A percentile compares a stretch with the other conserved stretches of the same genome.
Evolutionary conservation across 1,140 invertebrate genomes (phyloP).

Genomic region (Pentalonia nigronervosa): DNA sequence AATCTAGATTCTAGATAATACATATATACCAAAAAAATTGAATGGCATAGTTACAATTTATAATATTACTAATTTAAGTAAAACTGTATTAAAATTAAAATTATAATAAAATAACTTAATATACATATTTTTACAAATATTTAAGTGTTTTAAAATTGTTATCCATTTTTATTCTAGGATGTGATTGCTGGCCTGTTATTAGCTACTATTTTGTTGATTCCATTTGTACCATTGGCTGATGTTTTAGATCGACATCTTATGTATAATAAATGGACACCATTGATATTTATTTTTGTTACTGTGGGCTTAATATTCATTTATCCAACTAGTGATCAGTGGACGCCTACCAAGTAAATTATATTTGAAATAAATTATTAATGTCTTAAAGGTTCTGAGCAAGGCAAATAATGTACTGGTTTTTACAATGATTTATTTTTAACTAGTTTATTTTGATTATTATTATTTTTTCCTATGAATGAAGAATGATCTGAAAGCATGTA

Average conservation of each 20-base stretch:
- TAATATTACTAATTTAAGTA: background rate
- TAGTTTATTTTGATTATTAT: background rate
- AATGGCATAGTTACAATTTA: background rate
- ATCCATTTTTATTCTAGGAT: slow-evolving; percentile 72
- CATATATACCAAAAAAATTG: background rate
- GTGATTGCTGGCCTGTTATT: slow-evolving; percentile 77
- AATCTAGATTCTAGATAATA: background rate
- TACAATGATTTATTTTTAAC: background rate
- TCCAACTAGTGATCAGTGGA: slow-evolving; percentile 78
- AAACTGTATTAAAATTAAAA: background rate
- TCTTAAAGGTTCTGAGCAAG: background rate
- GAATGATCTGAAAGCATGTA: background rate
- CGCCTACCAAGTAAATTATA: slow-evolving; percentile 74
- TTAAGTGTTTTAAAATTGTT: slow-evolving; percentile 55
- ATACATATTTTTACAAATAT: slow-evolving; percentile 26
- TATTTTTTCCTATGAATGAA: background rate
- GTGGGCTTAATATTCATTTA: slow-evolving; percentile 76
- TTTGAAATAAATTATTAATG: slow-evolving; percentile 60
- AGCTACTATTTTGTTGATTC: slow-evolving; percentile 73
- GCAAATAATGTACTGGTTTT: background rate
- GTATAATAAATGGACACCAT: slow-evolving; percentile 72
- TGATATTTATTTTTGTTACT: slow-evolving; percentile 71
- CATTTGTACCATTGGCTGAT: slow-evolving; percentile 79
- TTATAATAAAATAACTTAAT: background rate
- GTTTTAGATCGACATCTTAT: slow-evolving; percentile 76